Evolutionary conservation across 92 coral and sea anemone genomes (phyloP), one percentile per base, ranked within the genome.

Genomic region (Zoanthus solanderi): DNA sequence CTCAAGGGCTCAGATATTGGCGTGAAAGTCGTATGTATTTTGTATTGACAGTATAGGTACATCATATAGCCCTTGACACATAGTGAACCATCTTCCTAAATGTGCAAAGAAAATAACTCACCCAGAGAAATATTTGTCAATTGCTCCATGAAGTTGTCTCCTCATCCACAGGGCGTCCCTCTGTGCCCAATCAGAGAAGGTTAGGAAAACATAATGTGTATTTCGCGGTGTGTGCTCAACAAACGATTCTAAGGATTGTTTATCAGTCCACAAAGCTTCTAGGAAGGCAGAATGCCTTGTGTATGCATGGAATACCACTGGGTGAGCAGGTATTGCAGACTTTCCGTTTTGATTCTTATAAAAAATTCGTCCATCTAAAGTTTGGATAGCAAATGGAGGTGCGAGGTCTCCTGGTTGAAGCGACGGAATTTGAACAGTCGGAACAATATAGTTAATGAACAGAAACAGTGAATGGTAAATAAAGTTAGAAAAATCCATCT

Each of bases 311-410:
- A 97, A 95, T 50, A 97, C 89, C 45, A 97, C 93, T 23, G 99
- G 98, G 53, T 94, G 96, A 65, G 72, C 90, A 71, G 96, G 91
- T 78, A 66, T 79, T 76, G 72, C 87, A 54, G 93, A 73, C 60
- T 76, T 90, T 32, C 75, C 58, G 31, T 90, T 77, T 58, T 87
- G 87, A 75, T 83, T 92, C 86, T 85, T 90, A 88, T 92, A 97
- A 73, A 94, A 88, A 66, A 97, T 88, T 83, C 98, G 87, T 61
- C 98, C 99, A 73, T 89, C 76, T n/a, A 95, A 79, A 15, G 99
- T 95, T 88, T 94, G 99, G 5, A 95, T 90, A 18, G 94, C 84
- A 89, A 96, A 97, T n/a, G 99, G 96, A 15, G 98, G 98, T 8
- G 99, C 99, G 0, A 90, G 11, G 71, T 92, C 93, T 11, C 97